These are phyloP conservation scores for Delia radicum DNA, from an alignment of 1,140 invertebrate species.

Conservation along the genomic window DNA sequence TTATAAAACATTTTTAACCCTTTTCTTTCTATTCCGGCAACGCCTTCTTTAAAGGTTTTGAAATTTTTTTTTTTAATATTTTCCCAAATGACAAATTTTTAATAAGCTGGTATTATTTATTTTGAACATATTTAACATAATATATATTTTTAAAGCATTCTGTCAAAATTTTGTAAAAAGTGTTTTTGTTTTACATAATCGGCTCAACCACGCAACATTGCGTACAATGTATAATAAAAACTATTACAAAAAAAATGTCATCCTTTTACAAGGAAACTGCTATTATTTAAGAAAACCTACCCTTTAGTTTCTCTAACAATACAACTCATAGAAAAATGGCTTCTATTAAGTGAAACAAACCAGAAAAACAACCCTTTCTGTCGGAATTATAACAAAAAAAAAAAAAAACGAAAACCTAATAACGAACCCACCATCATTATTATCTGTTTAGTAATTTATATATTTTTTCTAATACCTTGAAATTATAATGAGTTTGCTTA, in stretches of 20 bases:
- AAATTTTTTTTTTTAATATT: neutral
- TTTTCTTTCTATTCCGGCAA: neutral
- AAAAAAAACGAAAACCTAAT: neutral
- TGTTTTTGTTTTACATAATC: neutral
- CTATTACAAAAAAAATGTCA: neutral
- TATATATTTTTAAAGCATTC: too few species aligned
- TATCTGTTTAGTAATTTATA: neutral
- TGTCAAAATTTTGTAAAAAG: neutral
- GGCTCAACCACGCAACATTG: constrained; percentile 14
- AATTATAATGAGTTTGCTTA: constrained; percentile 14
- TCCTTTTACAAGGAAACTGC: neutral
- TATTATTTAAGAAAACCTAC: neutral
- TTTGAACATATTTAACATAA: too few species aligned
- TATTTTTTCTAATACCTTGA: constrained; percentile 2
- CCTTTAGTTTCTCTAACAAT: neutral
- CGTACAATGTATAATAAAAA: neutral
- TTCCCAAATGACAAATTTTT: neutral
- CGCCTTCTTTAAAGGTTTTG: neutral
- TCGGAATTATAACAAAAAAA: too few species aligned
- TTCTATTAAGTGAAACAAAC: neutral
- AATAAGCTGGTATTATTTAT: neutral
- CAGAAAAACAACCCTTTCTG: constrained; percentile 5
- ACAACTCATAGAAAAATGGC: neutral
- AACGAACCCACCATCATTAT: neutral
- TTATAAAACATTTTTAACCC: neutral